A percentile compares a stretch with the other conserved stretches of the same genome.
These are phyloP conservation scores for Aselliscus stoliczkanus DNA, from an alignment of 2,797 vertebrate genomes.

Conservation along the genomic window DNA sequence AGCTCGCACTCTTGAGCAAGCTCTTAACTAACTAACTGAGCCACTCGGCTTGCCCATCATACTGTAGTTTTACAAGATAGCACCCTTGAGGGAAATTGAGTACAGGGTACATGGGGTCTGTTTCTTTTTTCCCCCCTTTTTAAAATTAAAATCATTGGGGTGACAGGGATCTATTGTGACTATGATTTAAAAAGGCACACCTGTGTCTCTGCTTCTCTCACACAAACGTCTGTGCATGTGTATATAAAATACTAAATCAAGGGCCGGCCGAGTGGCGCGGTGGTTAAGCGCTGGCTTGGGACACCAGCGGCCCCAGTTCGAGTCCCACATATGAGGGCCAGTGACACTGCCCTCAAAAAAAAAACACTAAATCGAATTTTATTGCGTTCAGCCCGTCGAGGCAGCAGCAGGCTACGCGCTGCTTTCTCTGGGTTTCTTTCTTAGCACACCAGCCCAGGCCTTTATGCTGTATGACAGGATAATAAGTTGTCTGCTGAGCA, in stretches of 20 bases:
- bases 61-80: background rate
- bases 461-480: background rate
- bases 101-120: background rate
- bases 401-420: background rate
- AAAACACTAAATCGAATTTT: background rate
- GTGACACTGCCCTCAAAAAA: too few species aligned
- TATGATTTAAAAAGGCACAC: too few species aligned
- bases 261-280: too few species aligned
- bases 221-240: fast-evolving
- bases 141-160: too few species aligned
- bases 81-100: background rate
- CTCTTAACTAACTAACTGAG: too few species aligned
- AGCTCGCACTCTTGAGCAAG: too few species aligned
- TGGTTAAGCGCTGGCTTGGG: too few species aligned
- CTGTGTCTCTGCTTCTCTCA: background rate
- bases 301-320: too few species aligned
- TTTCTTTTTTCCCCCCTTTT: background rate
- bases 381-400: background rate
- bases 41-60: too few species aligned
- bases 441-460: background rate
- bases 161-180: background rate
- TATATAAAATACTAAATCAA: background rate
- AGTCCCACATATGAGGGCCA: too few species aligned
- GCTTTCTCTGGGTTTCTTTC: background rate
- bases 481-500: background rate